Percentiles rank a stretch among this genome's conserved stretches.
These are phyloP conservation scores for Cheilosia vernalis DNA, from an alignment of 2,888 invertebrate species.

Conservation along the genomic window DNA sequence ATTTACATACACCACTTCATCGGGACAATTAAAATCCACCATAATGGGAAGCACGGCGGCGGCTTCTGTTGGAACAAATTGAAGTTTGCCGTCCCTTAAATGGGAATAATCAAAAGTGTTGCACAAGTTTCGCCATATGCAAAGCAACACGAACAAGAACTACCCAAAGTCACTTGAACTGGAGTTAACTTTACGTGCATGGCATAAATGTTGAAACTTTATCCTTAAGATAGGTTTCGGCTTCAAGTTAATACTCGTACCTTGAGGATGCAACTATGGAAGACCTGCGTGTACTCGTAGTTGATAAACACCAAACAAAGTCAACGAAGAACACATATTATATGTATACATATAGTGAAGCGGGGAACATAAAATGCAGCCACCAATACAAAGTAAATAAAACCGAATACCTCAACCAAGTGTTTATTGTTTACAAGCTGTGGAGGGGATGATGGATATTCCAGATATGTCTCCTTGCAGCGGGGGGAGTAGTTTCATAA, in stretches of 20 bases:
- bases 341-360: background rate
- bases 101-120: constrained; percentile 68
- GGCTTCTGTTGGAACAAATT: constrained; percentile 53
- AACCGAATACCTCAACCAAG: constrained; percentile 40
- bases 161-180: constrained; percentile 67
- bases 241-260: constrained; percentile 65
- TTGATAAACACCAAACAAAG: constrained; percentile 31
- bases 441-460: background rate
- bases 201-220: constrained; percentile 68
- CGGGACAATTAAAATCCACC: constrained; percentile 56
- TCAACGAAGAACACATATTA: background rate
- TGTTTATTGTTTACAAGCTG: constrained; percentile 56
- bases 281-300: constrained; percentile 23
- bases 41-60: constrained; percentile 6
- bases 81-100: constrained; percentile 19
- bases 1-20: constrained; percentile 28
- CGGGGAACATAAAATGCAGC: constrained; percentile 47
- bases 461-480: background rate
- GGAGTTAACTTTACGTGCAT: constrained; percentile 70
- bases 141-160: constrained; percentile 57
- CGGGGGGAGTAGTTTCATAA: background rate
- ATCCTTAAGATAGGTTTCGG: constrained; percentile 63
- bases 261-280: constrained; percentile 45
- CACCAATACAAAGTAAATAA: constrained; percentile 52
- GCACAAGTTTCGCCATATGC: constrained; percentile 69